Conservation (phyloP, 2,113 vertebrate species). For the Onychostoma macrolepis region DNA sequence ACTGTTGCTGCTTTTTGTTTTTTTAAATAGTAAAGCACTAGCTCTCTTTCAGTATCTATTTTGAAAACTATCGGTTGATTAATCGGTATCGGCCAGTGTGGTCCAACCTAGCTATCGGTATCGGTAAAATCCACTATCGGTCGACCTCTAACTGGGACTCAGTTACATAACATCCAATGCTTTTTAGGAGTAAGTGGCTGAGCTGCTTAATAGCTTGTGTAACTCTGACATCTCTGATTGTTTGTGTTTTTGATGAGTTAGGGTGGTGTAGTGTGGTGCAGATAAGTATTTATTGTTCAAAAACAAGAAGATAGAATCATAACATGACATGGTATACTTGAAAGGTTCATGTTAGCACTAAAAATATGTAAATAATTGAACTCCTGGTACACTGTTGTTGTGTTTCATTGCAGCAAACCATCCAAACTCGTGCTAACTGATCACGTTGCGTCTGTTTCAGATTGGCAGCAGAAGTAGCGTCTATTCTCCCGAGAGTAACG, state of each 20-base stretch:
- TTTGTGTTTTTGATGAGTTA: neutral
- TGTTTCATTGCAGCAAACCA: neutral
- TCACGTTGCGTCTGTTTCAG: constrained; percentile 73
- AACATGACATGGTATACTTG: neutral
- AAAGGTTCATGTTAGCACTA: neutral
- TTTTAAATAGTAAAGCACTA: too few species aligned
- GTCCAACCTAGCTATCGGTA: too few species aligned
- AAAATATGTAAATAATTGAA: neutral
- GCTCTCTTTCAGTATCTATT: too few species aligned
- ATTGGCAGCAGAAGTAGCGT: constrained; percentile 93
- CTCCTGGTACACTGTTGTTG: neutral
- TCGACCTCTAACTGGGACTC: too few species aligned
- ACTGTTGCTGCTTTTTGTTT: too few species aligned
- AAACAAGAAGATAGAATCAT: neutral
- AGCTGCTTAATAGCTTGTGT: neutral
- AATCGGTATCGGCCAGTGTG: too few species aligned
- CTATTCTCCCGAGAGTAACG: constrained; percentile 89
- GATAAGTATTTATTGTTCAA: neutral
- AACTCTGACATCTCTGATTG: neutral
- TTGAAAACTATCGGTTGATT: too few species aligned
- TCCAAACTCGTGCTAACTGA: neutral
- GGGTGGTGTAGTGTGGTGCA: neutral
- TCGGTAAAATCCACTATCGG: too few species aligned
- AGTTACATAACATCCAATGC: neutral
- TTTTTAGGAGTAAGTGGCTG: neutral